Base-by-base conservation (phyloP, 1,140 invertebrate species). In the Microplitis mediator region DNA sequence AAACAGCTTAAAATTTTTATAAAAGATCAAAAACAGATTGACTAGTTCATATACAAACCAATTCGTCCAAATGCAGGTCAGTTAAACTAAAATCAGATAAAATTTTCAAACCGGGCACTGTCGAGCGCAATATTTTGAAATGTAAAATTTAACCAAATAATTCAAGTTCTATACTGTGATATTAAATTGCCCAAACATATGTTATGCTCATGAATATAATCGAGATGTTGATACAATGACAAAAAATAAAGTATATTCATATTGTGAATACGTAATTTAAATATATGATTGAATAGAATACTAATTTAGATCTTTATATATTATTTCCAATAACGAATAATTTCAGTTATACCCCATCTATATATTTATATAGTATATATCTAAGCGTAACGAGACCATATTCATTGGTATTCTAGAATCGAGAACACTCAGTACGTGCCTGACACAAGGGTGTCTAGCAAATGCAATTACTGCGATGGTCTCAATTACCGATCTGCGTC, bases 401-500 rank as follows among this genome's bases (percentile, higher is more conserved):
- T 76, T 82, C 75, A 78, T 81, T 81, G 79, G 75, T 79, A 83
- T 81, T 82, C 79, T 54, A 74, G 68, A 68, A 73, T 74, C 72
- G 75, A 76, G 74, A 77, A 68, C 71, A 69, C 62, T 39, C 62
- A 61, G 68, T 76, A 82, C 80, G 80, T 83, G 80, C 75, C 60
- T 72, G 73, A 75, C 77, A 67, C 75, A 39, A 54, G 65, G 69
- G 69, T 61, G 60, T 65, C 73, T 64, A 76, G 77, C 74, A 82
- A 81, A 83, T 78, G 77, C 80, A 82, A 83, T 83, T 83, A 82
- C 76, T 66, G 64, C 79, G 70, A 79, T 78, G 76, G 77, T 82
- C 80, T 81, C 79, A 81, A 82, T 83, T 83, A 80, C 81, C 72
- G 78, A 78, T 78, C 78, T 76, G 69, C 77, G 79, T 82, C 79